These are phyloP conservation scores for Formicarius rufipectus DNA, from an alignment of 2,113 vertebrate genomes.

Conservation along the genomic window DNA sequence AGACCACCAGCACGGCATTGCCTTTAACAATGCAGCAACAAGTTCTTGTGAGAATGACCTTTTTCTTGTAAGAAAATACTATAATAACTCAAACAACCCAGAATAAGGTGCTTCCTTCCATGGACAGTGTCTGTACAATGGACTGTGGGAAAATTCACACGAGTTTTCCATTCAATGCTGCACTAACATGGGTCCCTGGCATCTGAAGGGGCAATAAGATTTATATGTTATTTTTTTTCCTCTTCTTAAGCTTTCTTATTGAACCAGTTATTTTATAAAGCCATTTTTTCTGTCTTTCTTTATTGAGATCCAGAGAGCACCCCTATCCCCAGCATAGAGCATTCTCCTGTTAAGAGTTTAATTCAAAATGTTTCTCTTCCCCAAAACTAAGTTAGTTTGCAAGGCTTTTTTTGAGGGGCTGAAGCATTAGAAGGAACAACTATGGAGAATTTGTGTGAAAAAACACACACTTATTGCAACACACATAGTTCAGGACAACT, in stretches of 20 bases:
- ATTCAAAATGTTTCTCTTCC: not conserved
- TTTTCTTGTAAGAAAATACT: not conserved
- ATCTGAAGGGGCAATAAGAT: not conserved
- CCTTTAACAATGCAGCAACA: not conserved
- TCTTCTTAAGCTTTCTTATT: not conserved
- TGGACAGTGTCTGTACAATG: rapidly evolving
- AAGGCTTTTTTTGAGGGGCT: not conserved
- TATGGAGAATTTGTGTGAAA: not conserved
- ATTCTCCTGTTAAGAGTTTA: not conserved
- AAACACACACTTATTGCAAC: not conserved
- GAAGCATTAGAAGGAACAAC: not conserved
- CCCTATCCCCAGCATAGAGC: not conserved
- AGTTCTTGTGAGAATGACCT: not conserved
- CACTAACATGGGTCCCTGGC: rapidly evolving
- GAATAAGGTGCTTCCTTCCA: rapidly evolving
- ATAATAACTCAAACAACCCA: not conserved
- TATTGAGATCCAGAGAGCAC: not conserved
- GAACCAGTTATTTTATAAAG: not conserved
- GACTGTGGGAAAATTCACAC: not conserved
- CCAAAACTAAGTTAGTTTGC: not conserved
- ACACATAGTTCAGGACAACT: not conserved
- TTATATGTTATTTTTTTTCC: not conserved
- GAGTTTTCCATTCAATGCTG: rapidly evolving
- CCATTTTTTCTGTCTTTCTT: not conserved
- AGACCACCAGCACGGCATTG: rapidly evolving